Conservation (phyloP, 2,113 vertebrate genomes). For the Gasterosteus aculeatus region DNA sequence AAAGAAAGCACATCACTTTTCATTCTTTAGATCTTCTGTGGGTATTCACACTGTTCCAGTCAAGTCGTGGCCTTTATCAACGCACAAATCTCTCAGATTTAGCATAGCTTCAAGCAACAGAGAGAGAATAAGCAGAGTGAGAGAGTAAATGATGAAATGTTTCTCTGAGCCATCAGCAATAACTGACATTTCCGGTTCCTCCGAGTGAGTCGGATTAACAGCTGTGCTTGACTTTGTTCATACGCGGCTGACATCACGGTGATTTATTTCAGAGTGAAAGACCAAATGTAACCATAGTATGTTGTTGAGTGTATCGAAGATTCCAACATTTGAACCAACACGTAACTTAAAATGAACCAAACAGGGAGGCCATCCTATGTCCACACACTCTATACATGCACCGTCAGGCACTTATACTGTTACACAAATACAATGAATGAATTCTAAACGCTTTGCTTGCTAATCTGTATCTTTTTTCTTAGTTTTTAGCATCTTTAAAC, state of each 20-base stretch:
- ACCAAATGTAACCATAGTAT: constrained; percentile 1
- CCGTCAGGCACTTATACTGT: background rate
- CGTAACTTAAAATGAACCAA: constrained; percentile 4
- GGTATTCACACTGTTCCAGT: constrained; percentile 43
- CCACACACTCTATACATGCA: background rate
- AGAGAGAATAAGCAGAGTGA: constrained; percentile 19
- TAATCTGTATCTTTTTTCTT: constrained; percentile 18
- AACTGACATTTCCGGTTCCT: constrained; percentile 65
- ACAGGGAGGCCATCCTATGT: background rate
- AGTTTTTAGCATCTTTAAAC: constrained; percentile 30
- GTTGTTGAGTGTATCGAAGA: background rate
- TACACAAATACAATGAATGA: constrained; percentile 1
- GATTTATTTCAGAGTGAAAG: constrained; percentile 37
- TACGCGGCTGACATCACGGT: constrained; percentile 39
- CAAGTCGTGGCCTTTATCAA: constrained; percentile 54
- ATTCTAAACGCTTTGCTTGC: constrained; percentile 11
- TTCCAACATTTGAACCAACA: background rate
- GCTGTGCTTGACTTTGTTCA: constrained; percentile 36
- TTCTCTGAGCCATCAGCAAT: constrained; percentile 59
- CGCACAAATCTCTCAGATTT: constrained; percentile 59
- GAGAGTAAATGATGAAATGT: constrained; percentile 58
- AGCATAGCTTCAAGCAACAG: constrained; percentile 60
- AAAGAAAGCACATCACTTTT: constrained; percentile 18
- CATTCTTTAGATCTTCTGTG: constrained; percentile 25
- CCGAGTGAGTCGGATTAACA: constrained; percentile 57